phyloP scores from a whole-genome alignment of 64 coral and sea anemone genomes.

The Catalaphyllia jardinei region DNA sequence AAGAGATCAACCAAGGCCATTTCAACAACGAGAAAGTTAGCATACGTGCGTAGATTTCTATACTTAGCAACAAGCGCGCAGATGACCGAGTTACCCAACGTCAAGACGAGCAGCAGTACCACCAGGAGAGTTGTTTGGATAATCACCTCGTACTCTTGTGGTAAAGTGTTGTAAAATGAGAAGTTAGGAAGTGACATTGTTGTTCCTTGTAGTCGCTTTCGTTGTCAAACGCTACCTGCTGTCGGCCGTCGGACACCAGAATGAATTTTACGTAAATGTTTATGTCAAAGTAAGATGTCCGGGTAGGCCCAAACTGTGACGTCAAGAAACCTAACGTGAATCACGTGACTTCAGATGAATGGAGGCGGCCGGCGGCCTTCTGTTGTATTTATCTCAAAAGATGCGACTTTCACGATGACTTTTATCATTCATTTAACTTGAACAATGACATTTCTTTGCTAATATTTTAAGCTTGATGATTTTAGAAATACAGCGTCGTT shows the following conservation, averaged over 20 bases:
- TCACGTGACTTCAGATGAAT: background rate
- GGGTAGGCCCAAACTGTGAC: background rate
- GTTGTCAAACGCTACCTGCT: too few species aligned
- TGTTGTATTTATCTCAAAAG: too few species aligned
- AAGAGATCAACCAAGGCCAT: conserved; percentile 14
- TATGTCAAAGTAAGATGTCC: too few species aligned
- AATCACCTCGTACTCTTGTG: background rate
- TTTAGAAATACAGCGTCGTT: too few species aligned
- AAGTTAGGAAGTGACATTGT: too few species aligned
- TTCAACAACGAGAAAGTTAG: conserved; percentile 25
- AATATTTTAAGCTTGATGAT: too few species aligned
- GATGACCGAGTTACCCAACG: conserved; percentile 16
- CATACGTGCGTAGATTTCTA: conserved; percentile 19
- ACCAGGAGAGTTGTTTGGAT: conserved; percentile 6
- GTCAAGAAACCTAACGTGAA: background rate
- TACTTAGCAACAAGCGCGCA: conserved; percentile 9
- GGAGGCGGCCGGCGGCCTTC: background rate
- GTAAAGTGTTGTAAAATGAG: background rate
- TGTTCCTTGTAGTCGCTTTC: too few species aligned
- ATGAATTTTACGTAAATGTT: too few species aligned
- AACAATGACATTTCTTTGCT: too few species aligned
- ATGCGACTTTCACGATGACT: background rate
- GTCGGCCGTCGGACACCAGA: too few species aligned
- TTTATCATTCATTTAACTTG: background rate
- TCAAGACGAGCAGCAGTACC: background rate